Percentiles rank a stretch among this genome's conserved stretches.
Conservation (phyloP, 2,113 vertebrate species). For the Xiphorhynchus elegans region DNA sequence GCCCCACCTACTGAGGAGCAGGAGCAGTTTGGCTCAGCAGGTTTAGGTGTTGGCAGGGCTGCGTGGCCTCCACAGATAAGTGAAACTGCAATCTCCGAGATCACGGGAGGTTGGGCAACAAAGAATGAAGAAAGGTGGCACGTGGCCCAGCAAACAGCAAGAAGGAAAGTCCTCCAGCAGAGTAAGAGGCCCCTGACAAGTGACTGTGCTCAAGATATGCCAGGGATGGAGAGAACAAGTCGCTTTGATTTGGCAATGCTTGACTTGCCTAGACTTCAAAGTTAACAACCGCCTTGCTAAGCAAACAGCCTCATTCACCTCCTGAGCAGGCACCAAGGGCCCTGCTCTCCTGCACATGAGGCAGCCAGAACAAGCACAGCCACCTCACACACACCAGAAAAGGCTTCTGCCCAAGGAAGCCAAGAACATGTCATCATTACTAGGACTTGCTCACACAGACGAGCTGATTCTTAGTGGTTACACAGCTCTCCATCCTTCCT, state of each 20-base stretch:
- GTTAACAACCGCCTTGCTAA: neutral
- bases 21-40: neutral
- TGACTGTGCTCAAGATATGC: fast-evolving
- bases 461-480: no score
- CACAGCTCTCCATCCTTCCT: neutral
- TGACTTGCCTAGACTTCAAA: neutral
- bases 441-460: neutral
- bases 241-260: neutral
- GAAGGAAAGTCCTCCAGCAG: neutral
- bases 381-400: neutral
- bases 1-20: neutral
- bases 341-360: neutral
- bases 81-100: neutral
- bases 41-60: neutral
- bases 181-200: neutral
- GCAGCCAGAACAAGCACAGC: neutral
- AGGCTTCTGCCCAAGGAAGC: neutral
- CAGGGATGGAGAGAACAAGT: neutral
- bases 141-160: neutral
- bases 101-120: neutral
- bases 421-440: neutral
- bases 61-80: neutral
- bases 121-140: neutral
- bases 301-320: neutral
- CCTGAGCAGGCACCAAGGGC: neutral